A percentile compares a stretch with the other conserved stretches of the same genome.
Conservation (phyloP, 1,140 invertebrate genomes). For the Patella vulgata region DNA sequence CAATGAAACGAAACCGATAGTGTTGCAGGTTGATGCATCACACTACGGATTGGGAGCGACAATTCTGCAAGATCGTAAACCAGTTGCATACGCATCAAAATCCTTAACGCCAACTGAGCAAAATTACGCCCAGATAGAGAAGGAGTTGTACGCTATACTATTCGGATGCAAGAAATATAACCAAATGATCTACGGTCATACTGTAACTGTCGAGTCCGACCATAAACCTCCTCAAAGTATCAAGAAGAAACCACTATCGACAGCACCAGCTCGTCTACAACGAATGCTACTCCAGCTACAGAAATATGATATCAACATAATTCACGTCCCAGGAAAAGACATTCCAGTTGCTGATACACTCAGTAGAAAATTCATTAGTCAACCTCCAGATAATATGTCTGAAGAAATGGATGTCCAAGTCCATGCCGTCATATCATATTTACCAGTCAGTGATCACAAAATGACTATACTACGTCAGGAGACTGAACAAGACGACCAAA, state of each 20-base stretch:
- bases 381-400: not conserved
- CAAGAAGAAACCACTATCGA: constrained; percentile 27
- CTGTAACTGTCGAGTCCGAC: too few relatives aligned
- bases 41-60: constrained; percentile 59
- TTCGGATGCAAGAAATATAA: constrained; percentile 69
- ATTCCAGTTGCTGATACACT: constrained; percentile 37
- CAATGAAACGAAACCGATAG: constrained; percentile 12
- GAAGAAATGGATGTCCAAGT: constrained; percentile 7
- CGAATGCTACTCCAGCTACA: constrained; percentile 37
- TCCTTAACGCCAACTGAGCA: constrained; percentile 62
- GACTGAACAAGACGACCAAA: constrained; percentile 2
- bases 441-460: constrained; percentile 10
- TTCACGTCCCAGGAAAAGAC: constrained; percentile 30
- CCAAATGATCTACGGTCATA: constrained; percentile 66
- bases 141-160: constrained; percentile 69
- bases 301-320: constrained; percentile 42
- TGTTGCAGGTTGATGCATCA: constrained; percentile 26
- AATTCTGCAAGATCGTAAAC: constrained; percentile 62
- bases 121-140: constrained; percentile 68
- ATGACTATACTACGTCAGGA: constrained; percentile 6
- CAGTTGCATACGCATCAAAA: constrained; percentile 65
- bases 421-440: not conserved
- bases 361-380: constrained; percentile 3
- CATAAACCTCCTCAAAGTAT: constrained; percentile 41
- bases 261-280: constrained; percentile 30